A percentile compares a stretch with the other conserved stretches of the same genome.
phyloP scores from a whole-genome alignment of 1,140 invertebrate species.

The Scaptomyza hsui region DNA sequence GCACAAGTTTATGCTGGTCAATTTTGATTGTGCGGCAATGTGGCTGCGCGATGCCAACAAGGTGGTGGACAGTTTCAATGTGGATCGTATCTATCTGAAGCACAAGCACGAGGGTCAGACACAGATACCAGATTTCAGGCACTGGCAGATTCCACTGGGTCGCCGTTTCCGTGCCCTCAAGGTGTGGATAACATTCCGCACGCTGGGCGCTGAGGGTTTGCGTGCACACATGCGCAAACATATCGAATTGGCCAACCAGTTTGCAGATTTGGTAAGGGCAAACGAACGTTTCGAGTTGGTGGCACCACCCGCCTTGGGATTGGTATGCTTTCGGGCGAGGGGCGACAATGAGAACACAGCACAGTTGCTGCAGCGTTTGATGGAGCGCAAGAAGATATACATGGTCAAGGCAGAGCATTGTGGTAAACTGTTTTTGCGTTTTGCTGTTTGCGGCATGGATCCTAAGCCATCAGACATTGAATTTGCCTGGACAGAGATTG shows the following conservation, averaged over 20 bases:
- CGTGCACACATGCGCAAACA: conserved; percentile 91
- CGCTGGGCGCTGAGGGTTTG: conserved; percentile 92
- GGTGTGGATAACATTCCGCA: conserved; percentile 96
- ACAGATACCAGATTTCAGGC: conserved; percentile 93
- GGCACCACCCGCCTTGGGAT: conserved; percentile 89
- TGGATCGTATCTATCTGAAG: conserved; percentile 95
- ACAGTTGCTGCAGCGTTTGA: conserved; percentile 90
- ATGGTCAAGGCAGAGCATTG: conserved; percentile 90
- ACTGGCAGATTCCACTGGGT: conserved; percentile 99
- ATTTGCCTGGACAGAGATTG: conserved; percentile 93
- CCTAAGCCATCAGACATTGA: conserved; percentile 90
- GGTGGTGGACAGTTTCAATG: conserved; percentile 94
- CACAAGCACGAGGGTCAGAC: conserved; percentile 88
- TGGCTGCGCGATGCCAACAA: conserved; percentile 93
- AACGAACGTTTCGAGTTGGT: conserved; percentile 93
- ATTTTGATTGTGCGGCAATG: conserved; percentile 95
- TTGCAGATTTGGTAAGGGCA: conserved; percentile 88
- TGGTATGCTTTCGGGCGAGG: conserved; percentile 95
- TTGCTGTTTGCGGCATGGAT: conserved; percentile 91
- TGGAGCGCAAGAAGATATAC: conserved; percentile 92
- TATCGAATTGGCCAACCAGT: conserved; percentile 90
- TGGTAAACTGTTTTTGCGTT: conserved; percentile 90
- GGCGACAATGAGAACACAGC: conserved; percentile 90
- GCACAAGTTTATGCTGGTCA: conserved; percentile 96
- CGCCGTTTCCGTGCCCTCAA: conserved; percentile 97